phyloP scores from a whole-genome alignment of 2,888 invertebrate species.

The Pristionchus entomophagus region DNA sequence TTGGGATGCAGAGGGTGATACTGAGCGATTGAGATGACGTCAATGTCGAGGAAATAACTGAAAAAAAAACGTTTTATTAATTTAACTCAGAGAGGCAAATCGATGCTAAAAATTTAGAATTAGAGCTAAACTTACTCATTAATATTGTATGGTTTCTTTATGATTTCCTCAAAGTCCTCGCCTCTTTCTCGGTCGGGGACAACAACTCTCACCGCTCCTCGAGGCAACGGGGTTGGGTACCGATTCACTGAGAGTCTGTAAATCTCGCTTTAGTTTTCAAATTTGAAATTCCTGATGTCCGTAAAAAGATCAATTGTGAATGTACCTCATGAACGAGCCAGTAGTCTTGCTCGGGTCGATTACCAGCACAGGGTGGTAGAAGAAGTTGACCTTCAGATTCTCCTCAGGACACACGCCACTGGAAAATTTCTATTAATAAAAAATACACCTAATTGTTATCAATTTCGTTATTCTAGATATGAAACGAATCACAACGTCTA shows the following conservation, averaged over 20 bases:
- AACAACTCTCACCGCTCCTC: not conserved
- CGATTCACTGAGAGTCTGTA: not conserved
- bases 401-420: not conserved
- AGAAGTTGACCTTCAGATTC: not conserved
- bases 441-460: too few species aligned
- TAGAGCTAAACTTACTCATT: too few species aligned
- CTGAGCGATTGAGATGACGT: too few species aligned
- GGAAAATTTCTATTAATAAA: too few species aligned
- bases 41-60: too few species aligned
- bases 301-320: not conserved
- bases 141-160: too few species aligned
- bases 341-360: not conserved
- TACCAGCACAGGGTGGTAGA: not conserved
- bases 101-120: too few species aligned
- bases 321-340: not conserved
- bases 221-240: not conserved
- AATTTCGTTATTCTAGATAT: too few species aligned
- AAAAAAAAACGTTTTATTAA: too few species aligned
- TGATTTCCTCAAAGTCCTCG: not conserved
- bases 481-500: too few species aligned
- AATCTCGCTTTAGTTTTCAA: not conserved
- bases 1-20: too few species aligned
- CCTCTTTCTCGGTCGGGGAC: not conserved
- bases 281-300: not conserved
- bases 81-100: too few species aligned